Evolutionary conservation across 1,140 invertebrate genomes (phyloP).

Genomic region (Sarcophaga bullata): DNA sequence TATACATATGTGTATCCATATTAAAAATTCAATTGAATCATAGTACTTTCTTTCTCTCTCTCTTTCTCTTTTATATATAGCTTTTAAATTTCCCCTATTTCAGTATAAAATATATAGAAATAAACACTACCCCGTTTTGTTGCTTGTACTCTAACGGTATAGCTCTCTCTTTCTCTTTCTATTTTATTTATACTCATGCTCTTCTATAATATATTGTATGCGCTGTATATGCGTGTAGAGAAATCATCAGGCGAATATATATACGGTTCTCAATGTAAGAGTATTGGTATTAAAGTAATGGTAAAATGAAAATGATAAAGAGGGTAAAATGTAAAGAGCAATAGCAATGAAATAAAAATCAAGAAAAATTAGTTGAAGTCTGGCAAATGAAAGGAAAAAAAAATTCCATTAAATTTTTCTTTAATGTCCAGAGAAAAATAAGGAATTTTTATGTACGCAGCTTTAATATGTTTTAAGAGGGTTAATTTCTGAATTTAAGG

Average conservation of each 20-base stretch:
- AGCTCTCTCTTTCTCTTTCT: constrained; percentile 10
- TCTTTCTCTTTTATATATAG: neutral
- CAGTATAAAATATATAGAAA: too few species aligned
- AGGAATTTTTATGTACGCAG: neutral
- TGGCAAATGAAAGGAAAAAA: neutral
- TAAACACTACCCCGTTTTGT: too few species aligned
- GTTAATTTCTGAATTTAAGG: neutral
- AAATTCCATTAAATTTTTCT: neutral
- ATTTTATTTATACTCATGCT: neutral
- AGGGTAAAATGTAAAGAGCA: neutral
- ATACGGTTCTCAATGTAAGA: neutral
- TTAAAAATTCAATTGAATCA: too few species aligned
- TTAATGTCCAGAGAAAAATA: too few species aligned
- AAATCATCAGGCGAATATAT: neutral
- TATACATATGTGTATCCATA: too few species aligned
- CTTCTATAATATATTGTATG: too few species aligned
- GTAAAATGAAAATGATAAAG: neutral
- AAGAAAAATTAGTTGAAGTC: neutral
- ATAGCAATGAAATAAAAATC: neutral
- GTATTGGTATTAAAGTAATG: too few species aligned
- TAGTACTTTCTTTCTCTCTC: too few species aligned
- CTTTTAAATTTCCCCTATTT: neutral
- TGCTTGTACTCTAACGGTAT: neutral
- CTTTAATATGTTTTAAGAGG: neutral
- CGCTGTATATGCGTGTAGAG: neutral